These are phyloP conservation scores for Callipepla californica DNA, from an alignment of 2,113 vertebrate genomes.

Conservation along the genomic window DNA sequence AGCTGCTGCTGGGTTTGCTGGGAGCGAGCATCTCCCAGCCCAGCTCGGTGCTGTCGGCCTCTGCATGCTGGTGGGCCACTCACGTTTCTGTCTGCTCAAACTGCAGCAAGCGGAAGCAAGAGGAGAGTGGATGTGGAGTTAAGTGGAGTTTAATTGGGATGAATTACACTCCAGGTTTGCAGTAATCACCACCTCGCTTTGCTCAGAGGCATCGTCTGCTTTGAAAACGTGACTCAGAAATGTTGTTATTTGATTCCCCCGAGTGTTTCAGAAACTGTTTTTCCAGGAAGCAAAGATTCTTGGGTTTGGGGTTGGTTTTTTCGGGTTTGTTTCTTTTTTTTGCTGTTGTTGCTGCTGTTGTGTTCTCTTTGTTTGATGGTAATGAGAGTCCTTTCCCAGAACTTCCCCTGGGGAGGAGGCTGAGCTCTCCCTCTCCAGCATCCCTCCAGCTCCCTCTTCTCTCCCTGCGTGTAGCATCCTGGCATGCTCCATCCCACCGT, in stretches of 20 bases:
- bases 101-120: neutral
- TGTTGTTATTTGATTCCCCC: constrained; percentile 63
- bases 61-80: neutral
- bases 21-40: neutral
- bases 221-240: constrained; percentile 72
- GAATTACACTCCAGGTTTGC: constrained; percentile 56
- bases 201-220: constrained; percentile 69
- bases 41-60: neutral
- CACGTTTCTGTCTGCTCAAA: neutral
- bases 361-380: constrained; percentile 37
- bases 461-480: fast-evolving
- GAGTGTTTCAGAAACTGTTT: constrained; percentile 53
- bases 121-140: neutral
- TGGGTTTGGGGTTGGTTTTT: neutral
- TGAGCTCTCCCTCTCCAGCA: neutral
- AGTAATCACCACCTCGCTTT: constrained; percentile 4
- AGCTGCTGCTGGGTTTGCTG: fast-evolving
- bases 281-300: constrained; percentile 71
- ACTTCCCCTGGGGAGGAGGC: neutral
- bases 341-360: neutral
- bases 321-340: neutral
- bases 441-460: neutral
- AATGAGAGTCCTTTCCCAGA: constrained; percentile 18
- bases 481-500: neutral
- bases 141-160: constrained; percentile 55